Percentiles rank a stretch among this genome's conserved stretches.
Evolutionary conservation across 2,797 vertebrate genomes (phyloP).

Genomic region (Threskiornis aethiopicus): DNA sequence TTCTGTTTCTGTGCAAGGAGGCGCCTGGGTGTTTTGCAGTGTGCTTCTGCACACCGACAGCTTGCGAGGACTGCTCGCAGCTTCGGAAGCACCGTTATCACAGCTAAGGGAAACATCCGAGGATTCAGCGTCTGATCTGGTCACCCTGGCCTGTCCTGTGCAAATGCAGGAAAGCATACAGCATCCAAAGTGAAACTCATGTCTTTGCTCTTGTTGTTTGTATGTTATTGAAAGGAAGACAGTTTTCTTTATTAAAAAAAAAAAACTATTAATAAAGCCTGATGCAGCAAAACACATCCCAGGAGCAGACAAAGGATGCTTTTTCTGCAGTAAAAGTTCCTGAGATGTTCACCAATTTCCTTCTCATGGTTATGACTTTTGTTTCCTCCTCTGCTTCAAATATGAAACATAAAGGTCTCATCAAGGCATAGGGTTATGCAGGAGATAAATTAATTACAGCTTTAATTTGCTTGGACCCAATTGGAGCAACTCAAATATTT

Average conservation of each 20-base stretch:
- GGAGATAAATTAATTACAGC: background rate
- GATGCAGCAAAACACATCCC: background rate
- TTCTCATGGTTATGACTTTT: background rate
- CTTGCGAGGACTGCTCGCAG: background rate
- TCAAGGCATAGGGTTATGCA: background rate
- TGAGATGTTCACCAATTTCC: background rate
- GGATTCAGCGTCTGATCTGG: background rate
- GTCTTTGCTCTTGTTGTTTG: background rate
- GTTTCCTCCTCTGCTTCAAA: background rate
- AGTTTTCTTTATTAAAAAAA: background rate
- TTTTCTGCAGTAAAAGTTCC: background rate
- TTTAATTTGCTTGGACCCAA: background rate
- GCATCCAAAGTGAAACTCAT: background rate
- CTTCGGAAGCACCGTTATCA: background rate
- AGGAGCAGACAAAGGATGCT: background rate
- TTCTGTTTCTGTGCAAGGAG: background rate
- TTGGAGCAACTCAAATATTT: background rate
- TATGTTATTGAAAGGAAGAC: background rate
- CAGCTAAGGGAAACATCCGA: background rate
- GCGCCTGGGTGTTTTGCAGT: background rate
- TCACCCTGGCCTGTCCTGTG: background rate
- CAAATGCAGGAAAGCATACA: background rate
- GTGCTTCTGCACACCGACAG: background rate
- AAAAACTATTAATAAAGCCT: background rate
- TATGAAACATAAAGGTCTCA: background rate